Percentiles rank a stretch among this genome's conserved stretches.
phyloP scores from a whole-genome alignment of 2,888 invertebrate species.

The Dilophus febrilis region DNA sequence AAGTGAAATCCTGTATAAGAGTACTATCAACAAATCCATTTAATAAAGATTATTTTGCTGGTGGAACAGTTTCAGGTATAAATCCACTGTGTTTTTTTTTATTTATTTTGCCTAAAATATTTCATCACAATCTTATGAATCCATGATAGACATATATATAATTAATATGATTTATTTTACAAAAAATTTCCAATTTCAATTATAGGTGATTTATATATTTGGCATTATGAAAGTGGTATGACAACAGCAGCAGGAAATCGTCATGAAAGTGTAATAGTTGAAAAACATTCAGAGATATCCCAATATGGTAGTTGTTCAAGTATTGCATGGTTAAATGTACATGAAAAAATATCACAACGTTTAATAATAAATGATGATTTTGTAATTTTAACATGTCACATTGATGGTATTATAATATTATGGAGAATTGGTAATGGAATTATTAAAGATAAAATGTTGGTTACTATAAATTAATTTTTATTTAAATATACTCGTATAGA shows the following conservation, averaged over 20 bases:
- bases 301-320: constrained; percentile 21
- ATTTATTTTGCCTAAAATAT: too few relatives aligned
- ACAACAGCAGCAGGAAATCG: constrained; percentile 6
- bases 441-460: constrained; percentile 19
- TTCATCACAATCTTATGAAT: too few relatives aligned
- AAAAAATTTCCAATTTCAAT: not conserved
- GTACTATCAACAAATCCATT: constrained; percentile 22
- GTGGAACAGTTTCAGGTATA: constrained; percentile 21
- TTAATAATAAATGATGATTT: constrained; percentile 1
- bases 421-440: constrained; percentile 20
- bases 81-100: too few relatives aligned
- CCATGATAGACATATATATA: too few relatives aligned
- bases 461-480: too few relatives aligned
- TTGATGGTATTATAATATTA: constrained; percentile 21
- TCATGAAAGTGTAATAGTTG: constrained; percentile 14
- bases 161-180: too few relatives aligned
- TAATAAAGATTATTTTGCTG: constrained; percentile 25
- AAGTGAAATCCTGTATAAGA: constrained; percentile 22
- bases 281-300: constrained; percentile 18
- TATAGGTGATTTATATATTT: constrained; percentile 22
- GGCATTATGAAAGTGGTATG: constrained; percentile 17
- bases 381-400: constrained; percentile 20
- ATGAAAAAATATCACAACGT: constrained; percentile 6
- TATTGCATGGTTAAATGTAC: constrained; percentile 22
- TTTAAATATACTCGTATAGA: too few relatives aligned